Percentiles rank a stretch among this genome's conserved stretches.
phyloP scores from a whole-genome alignment of 2,797 vertebrate species.

The Artibeus lituratus region DNA sequence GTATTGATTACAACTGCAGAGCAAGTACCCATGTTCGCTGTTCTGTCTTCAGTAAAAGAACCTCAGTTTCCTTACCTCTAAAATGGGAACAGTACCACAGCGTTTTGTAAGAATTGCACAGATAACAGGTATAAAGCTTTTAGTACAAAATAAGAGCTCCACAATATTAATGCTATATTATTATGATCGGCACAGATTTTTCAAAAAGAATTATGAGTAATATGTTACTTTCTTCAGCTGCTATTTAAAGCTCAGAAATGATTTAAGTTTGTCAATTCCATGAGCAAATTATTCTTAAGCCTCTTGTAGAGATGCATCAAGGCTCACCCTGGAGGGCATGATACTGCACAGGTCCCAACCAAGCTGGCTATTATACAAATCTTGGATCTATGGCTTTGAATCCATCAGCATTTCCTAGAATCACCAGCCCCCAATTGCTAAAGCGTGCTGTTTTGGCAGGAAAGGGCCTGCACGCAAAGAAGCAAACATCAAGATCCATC shows the following conservation, averaged over 20 bases:
- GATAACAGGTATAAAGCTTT: not conserved
- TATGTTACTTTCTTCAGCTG: not conserved
- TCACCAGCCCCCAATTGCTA: not conserved
- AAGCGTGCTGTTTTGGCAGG: not conserved
- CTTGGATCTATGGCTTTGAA: not conserved
- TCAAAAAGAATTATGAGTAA: not conserved
- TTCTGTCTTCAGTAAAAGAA: not conserved
- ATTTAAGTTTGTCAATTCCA: not conserved
- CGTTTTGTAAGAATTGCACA: not conserved
- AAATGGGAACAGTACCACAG: not conserved
- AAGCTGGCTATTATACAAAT: not conserved
- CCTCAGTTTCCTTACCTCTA: not conserved
- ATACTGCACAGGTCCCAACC: not conserved
- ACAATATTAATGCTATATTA: not conserved
- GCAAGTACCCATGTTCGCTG: not conserved
- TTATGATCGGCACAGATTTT: not conserved
- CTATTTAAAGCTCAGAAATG: constrained; percentile 22
- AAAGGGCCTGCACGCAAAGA: not conserved
- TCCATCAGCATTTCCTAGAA: constrained; percentile 40
- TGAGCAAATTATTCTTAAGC: not conserved
- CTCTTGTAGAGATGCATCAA: not conserved
- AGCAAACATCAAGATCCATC: not conserved
- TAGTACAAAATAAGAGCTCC: not conserved
- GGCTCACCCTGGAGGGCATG: not conserved
- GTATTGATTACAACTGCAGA: not conserved